Evolutionary conservation across 2,113 vertebrate genomes (phyloP).

Genomic region (Cichladusa arquata): DNA sequence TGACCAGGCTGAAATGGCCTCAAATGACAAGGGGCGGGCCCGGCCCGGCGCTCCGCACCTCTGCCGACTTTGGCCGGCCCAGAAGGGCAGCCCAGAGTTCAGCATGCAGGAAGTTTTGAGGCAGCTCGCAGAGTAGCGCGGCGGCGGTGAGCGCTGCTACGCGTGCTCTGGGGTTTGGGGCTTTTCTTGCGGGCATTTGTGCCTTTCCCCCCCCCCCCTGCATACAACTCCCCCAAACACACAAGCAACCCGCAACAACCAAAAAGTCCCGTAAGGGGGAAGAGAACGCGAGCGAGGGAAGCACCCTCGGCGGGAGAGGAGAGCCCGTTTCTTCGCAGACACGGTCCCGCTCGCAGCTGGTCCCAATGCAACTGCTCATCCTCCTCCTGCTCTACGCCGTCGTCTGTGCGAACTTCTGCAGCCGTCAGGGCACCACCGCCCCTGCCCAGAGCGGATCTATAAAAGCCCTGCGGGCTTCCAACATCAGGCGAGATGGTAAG

Average conservation of each 20-base stretch:
- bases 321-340: not conserved
- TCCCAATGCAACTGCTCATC: conserved; percentile 77
- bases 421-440: conserved; percentile 68
- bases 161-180: not conserved
- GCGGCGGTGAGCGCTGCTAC: not conserved
- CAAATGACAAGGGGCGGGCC: not conserved
- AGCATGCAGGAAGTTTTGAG: conserved; percentile 57
- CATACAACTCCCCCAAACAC: not conserved
- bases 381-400: conserved; percentile 66
- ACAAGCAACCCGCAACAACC: not conserved
- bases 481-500: conserved; percentile 79
- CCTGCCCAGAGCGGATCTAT: conserved; percentile 75
- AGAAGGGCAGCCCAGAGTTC: conserved; percentile 8
- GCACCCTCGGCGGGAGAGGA: not conserved
- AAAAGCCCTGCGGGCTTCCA: conserved; percentile 74
- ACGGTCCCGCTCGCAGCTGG: not conserved
- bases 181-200: not conserved
- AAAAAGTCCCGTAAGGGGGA: not conserved
- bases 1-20: too few species aligned
- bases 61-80: not conserved
- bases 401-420: conserved; percentile 72
- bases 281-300: not conserved
- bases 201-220: not conserved
- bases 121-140: conserved; percentile 1
- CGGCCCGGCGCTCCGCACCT: not conserved